Evolutionary conservation across 2,888 invertebrate genomes (phyloP).

Genomic region (Andrena haemorrhoa): DNA sequence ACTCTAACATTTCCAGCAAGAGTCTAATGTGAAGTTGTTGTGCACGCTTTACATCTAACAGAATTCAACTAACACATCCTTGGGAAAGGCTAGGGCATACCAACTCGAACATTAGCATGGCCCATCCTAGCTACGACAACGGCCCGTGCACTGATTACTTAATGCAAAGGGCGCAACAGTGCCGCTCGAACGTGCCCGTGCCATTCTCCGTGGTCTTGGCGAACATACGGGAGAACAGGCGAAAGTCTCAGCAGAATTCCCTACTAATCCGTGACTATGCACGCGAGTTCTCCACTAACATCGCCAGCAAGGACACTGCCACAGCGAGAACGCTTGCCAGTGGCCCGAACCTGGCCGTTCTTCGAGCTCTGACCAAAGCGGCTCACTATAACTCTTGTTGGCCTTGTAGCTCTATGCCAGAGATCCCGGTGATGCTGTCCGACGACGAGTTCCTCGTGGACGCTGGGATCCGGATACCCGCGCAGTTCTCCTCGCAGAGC

Average conservation of each 20-base stretch:
- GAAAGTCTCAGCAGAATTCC: conserved; percentile 74
- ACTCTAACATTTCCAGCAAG: conserved; percentile 73
- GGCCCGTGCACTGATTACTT: conserved; percentile 72
- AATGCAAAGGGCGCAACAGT: conserved; percentile 67
- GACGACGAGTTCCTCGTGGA: conserved; percentile 84
- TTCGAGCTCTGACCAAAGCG: conserved; percentile 71
- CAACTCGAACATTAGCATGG: conserved; percentile 74
- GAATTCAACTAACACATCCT: conserved; percentile 80
- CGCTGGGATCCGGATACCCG: conserved; percentile 82
- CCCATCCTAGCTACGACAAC: conserved; percentile 73
- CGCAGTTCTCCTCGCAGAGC: conserved; percentile 78
- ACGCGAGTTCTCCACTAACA: conserved; percentile 70
- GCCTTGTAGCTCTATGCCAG: conserved; percentile 84
- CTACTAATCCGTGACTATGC: conserved; percentile 72
- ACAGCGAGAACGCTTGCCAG: conserved; percentile 45
- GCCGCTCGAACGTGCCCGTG: conserved; percentile 73
- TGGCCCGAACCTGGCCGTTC: conserved; percentile 71
- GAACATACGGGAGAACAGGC: conserved; percentile 74
- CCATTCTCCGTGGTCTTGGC: conserved; percentile 70
- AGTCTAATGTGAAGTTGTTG: conserved; percentile 78
- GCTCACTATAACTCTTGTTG: conserved; percentile 82
- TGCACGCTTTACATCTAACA: conserved; percentile 81
- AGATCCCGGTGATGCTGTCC: conserved; percentile 80
- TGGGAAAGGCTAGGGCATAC: conserved; percentile 78
- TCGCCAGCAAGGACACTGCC: conserved; percentile 62